Percentiles rank a stretch among this genome's conserved stretches.
Evolutionary conservation across 2,888 invertebrate species (phyloP).

Genomic region (Melipona bicolor): DNA sequence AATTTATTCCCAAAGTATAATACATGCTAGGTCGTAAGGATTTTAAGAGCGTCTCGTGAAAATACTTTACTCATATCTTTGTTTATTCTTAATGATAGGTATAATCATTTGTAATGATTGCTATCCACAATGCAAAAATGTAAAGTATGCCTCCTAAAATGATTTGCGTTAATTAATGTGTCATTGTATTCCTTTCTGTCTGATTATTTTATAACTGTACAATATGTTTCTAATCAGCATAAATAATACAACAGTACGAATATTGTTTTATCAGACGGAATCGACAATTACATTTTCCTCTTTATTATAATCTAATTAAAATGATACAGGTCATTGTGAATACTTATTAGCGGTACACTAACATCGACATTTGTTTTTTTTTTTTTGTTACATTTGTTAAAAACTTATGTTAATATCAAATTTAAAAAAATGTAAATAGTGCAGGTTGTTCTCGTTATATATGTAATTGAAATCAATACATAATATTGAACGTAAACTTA

Average conservation of each 20-base stretch:
- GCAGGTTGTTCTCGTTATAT: not conserved
- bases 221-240: slow-evolving; percentile 55
- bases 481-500: slow-evolving; percentile 31
- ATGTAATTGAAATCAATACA: not conserved
- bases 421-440: slow-evolving; percentile 16
- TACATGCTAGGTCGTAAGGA: slow-evolving; percentile 58
- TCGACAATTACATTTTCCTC: slow-evolving; percentile 49
- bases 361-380: slow-evolving; percentile 38
- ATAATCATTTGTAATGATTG: slow-evolving; percentile 50
- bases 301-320: slow-evolving; percentile 61
- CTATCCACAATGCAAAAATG: slow-evolving; percentile 69
- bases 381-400: not conserved
- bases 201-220: slow-evolving; percentile 59
- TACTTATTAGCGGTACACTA: slow-evolving; percentile 38
- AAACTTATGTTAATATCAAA: slow-evolving; percentile 17
- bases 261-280: slow-evolving; percentile 61
- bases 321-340: slow-evolving; percentile 49
- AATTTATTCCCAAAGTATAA: slow-evolving; percentile 58
- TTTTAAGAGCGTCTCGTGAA: slow-evolving; percentile 62
- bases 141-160: slow-evolving; percentile 57
- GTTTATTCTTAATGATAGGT: slow-evolving; percentile 32
- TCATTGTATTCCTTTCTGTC: slow-evolving; percentile 25
- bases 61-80: slow-evolving; percentile 35
- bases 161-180: slow-evolving; percentile 52
- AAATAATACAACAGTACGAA: slow-evolving; percentile 55